Evolutionary conservation across 2,888 invertebrate genomes (phyloP).

Genomic region (Drosophila kambysellisi): DNA sequence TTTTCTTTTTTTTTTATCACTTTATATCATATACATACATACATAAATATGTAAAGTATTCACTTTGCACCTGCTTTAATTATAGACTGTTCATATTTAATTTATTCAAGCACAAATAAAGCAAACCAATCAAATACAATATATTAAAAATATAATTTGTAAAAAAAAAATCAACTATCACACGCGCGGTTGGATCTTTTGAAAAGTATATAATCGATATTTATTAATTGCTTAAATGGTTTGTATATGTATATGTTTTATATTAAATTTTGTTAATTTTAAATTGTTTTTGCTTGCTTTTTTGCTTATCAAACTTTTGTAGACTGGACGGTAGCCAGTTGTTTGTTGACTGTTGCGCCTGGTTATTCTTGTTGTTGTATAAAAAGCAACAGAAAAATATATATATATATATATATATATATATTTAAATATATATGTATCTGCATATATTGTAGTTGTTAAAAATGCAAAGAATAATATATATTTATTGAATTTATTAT

Average conservation of each 20-base stretch:
- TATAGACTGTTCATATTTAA: slow-evolving; percentile 4
- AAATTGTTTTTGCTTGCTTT: slow-evolving; percentile 28
- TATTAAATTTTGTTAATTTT: slow-evolving; percentile 34
- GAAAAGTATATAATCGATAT: slow-evolving; percentile 46
- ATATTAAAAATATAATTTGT: slow-evolving; percentile 6
- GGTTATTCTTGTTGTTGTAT: slow-evolving; percentile 60
- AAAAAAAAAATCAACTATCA: slow-evolving; percentile 45
- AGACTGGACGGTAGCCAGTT: slow-evolving; percentile 82
- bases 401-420: slow-evolving; percentile 16
- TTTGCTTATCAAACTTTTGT: slow-evolving; percentile 70
- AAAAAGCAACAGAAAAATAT: slow-evolving; percentile 79
- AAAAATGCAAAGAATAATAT: slow-evolving; percentile 73
- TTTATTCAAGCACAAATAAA: slow-evolving; percentile 35
- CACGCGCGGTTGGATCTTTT: slow-evolving; percentile 57
- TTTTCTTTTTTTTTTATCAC: slow-evolving; percentile 42
- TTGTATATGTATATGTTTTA: slow-evolving; percentile 30
- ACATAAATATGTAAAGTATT: slow-evolving; percentile 56
- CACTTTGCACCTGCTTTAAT: slow-evolving; percentile 28
- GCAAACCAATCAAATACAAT: slow-evolving; percentile 2
- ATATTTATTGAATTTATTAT: slow-evolving; percentile 44
- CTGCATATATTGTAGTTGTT: slow-evolving; percentile 38
- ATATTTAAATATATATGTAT: slow-evolving; percentile 17
- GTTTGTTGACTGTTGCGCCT: slow-evolving; percentile 65
- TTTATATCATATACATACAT: slow-evolving; percentile 62
- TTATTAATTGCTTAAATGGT: slow-evolving; percentile 41